phyloP scores from a whole-genome alignment of 2,797 vertebrate species.

The Eupleurogrammus muticus region DNA sequence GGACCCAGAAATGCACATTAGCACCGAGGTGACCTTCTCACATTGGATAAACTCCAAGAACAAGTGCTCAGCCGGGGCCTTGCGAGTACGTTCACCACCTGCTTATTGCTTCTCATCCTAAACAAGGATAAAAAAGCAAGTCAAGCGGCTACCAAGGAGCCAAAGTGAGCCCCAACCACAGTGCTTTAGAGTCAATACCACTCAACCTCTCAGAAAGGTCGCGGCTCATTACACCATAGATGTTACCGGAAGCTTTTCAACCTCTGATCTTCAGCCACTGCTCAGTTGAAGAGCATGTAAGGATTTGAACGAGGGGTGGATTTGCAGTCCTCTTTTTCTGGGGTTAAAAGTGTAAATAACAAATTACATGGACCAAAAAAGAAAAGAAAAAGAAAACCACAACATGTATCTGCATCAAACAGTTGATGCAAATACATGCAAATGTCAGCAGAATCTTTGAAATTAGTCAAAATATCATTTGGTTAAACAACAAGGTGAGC shows the following conservation, averaged over 20 bases:
- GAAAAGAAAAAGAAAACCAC: not conserved
- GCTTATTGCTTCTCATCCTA: constrained; percentile 29
- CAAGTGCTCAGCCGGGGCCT: constrained; percentile 45
- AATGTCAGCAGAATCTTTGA: not conserved
- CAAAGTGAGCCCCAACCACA: constrained; percentile 2
- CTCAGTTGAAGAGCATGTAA: not conserved
- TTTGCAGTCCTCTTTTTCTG: not conserved
- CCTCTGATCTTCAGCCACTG: not conserved
- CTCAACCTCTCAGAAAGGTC: not conserved
- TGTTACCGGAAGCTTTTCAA: constrained; percentile 1
- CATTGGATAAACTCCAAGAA: constrained; percentile 56
- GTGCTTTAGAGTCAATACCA: not conserved
- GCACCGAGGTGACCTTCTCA: constrained; percentile 59
- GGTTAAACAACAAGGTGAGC: constrained; percentile 1
- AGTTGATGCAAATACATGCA: not conserved
- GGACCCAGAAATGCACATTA: constrained; percentile 33
- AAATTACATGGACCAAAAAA: not conserved
- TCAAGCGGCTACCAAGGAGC: constrained; percentile 21
- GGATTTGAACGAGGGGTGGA: not conserved
- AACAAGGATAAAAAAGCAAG: constrained; percentile 21
- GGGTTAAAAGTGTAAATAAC: too few species aligned
- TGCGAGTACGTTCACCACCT: constrained; percentile 49
- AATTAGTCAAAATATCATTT: not conserved
- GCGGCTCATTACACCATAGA: not conserved
- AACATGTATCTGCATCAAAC: not conserved